A percentile compares a stretch with the other conserved stretches of the same genome.
phyloP scores from a whole-genome alignment of 2,113 vertebrate species.

The Dasyornis broadbenti region DNA sequence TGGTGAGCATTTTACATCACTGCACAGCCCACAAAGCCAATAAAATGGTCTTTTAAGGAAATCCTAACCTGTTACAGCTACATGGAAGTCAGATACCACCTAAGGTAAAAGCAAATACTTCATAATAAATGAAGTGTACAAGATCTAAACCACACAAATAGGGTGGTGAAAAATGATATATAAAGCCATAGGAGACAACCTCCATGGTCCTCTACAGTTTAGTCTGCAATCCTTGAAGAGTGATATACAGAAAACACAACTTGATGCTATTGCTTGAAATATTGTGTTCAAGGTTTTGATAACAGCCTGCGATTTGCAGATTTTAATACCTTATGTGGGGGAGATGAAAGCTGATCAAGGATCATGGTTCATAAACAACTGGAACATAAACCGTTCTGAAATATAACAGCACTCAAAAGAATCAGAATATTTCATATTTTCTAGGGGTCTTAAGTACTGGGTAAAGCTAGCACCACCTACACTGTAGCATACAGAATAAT shows the following conservation, averaged over 20 bases:
- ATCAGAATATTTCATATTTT: slow-evolving; percentile 11
- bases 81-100: background rate
- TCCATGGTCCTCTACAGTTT: background rate
- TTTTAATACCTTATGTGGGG: background rate
- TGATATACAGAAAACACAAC: background rate
- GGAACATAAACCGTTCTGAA: slow-evolving; percentile 7
- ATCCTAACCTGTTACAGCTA: background rate
- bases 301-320: background rate
- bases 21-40: background rate
- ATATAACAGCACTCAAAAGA: background rate
- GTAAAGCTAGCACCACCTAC: background rate
- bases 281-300: background rate
- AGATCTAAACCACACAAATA: background rate
- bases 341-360: background rate
- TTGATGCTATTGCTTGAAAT: background rate
- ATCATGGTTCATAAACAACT: background rate
- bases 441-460: background rate
- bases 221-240: background rate
- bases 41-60: background rate
- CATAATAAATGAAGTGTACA: background rate
- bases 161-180: background rate
- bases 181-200: background rate
- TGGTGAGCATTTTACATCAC: background rate
- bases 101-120: background rate
- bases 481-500: background rate